These are phyloP conservation scores for Zaprionus capensis DNA, from an alignment of 1,140 invertebrate genomes.

Conservation along the genomic window DNA sequence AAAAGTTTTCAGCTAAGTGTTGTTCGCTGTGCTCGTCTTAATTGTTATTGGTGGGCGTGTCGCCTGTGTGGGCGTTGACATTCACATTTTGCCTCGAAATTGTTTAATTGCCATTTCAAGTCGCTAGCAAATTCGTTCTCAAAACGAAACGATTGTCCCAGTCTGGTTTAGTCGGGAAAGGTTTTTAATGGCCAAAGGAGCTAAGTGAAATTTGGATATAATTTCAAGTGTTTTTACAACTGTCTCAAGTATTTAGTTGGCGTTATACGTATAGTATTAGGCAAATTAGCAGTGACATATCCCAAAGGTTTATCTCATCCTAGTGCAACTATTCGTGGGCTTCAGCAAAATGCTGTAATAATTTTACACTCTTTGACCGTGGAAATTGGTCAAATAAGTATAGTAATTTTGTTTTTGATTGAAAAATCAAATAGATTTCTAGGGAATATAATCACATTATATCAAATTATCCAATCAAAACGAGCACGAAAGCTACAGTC, in stretches of 20 bases:
- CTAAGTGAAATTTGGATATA: not conserved
- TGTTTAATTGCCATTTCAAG: slow-evolving; percentile 60
- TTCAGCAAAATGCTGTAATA: too few relatives aligned
- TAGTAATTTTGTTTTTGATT: not conserved
- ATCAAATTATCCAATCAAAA: too few relatives aligned
- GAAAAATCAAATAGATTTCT: not conserved
- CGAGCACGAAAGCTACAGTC: too few relatives aligned
- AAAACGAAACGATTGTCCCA: not conserved
- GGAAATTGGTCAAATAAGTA: too few relatives aligned
- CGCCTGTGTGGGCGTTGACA: slow-evolving; percentile 21
- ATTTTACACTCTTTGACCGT: too few relatives aligned
- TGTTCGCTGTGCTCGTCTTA: slow-evolving; percentile 23
- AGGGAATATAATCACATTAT: too few relatives aligned
- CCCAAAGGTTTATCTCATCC: not conserved
- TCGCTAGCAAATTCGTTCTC: not conserved
- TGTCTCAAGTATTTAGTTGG: not conserved
- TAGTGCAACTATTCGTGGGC: not conserved
- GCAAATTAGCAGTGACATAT: not conserved
- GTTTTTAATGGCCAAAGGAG: not conserved
- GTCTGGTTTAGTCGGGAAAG: not conserved
- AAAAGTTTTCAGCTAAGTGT: slow-evolving; percentile 66
- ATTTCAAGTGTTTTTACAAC: not conserved
- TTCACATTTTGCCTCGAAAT: slow-evolving; percentile 33
- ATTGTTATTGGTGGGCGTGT: slow-evolving; percentile 37
- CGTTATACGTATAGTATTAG: not conserved